phyloP scores from a whole-genome alignment of 2,797 vertebrate genomes.

The Anguilla marmorata region DNA sequence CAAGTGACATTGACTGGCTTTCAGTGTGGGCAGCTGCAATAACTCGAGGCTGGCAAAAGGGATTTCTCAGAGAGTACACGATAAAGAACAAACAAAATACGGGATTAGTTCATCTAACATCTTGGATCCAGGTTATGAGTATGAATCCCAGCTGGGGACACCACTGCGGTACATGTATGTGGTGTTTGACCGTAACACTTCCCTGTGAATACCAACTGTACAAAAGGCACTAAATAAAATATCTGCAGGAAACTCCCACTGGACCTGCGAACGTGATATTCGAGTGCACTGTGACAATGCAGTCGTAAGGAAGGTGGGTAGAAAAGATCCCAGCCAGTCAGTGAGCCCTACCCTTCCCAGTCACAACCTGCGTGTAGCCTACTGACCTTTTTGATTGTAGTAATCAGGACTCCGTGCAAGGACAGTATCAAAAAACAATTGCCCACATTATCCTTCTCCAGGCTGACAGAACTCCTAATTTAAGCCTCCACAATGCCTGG shows the following conservation, averaged over 20 bases:
- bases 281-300: not conserved
- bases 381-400: not conserved
- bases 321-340: not conserved
- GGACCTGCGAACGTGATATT: not conserved
- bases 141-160: not conserved
- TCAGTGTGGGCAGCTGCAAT: slow-evolving; percentile 1
- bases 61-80: not conserved
- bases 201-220: not conserved
- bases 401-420: slow-evolving; percentile 9
- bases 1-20: not conserved
- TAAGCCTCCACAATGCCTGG: slow-evolving; percentile 45
- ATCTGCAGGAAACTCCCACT: not conserved
- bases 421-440: slow-evolving; percentile 33
- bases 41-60: not conserved
- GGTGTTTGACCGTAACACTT: not conserved
- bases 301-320: not conserved
- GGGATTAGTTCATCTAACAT: not conserved
- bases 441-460: slow-evolving; percentile 37
- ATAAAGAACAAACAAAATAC: slow-evolving; percentile 8
- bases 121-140: not conserved
- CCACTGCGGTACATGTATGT: not conserved
- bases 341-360: not conserved
- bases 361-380: not conserved
- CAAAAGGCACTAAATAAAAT: not conserved
- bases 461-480: slow-evolving; percentile 53